Conservation (phyloP, 53 echinoderm and acorn worm species). For the Temnopleurus reevesii region DNA sequence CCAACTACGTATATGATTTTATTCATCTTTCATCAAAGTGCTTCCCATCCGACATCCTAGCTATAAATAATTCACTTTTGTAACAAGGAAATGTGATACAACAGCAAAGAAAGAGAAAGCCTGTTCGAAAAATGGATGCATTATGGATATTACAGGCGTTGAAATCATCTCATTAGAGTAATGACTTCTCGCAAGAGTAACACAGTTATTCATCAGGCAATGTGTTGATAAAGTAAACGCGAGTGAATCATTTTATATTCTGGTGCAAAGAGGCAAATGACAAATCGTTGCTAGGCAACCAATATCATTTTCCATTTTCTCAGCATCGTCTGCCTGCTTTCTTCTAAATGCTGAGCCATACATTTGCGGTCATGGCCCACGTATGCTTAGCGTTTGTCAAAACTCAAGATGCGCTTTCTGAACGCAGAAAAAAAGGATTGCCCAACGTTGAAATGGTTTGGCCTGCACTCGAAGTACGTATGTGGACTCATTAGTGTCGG, state of each 20-base stretch:
- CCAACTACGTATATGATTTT: background rate
- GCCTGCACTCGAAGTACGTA: too few species aligned
- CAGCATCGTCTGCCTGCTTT: background rate
- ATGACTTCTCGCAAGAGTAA: background rate
- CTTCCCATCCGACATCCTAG: background rate
- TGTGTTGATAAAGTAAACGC: background rate
- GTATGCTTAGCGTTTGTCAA: too few species aligned
- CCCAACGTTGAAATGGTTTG: too few species aligned
- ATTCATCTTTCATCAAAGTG: background rate
- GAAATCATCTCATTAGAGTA: constrained; percentile 24
- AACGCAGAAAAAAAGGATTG: too few species aligned
- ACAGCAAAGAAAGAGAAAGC: background rate
- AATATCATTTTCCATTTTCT: background rate
- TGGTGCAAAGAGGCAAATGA: background rate
- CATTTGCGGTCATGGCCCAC: too few species aligned
- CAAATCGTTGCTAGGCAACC: background rate
- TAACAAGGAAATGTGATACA: background rate
- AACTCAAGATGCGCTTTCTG: too few species aligned
- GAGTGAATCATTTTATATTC: background rate
- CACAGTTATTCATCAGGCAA: background rate
- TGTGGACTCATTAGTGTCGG: too few species aligned
- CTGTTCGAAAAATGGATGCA: background rate
- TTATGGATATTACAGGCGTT: background rate
- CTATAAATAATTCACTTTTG: background rate
- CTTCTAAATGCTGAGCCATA: background rate